Percentiles rank a stretch among this genome's conserved stretches.
Conservation (phyloP, 1,140 invertebrate genomes). For the Muscidifurax raptorellus region DNA sequence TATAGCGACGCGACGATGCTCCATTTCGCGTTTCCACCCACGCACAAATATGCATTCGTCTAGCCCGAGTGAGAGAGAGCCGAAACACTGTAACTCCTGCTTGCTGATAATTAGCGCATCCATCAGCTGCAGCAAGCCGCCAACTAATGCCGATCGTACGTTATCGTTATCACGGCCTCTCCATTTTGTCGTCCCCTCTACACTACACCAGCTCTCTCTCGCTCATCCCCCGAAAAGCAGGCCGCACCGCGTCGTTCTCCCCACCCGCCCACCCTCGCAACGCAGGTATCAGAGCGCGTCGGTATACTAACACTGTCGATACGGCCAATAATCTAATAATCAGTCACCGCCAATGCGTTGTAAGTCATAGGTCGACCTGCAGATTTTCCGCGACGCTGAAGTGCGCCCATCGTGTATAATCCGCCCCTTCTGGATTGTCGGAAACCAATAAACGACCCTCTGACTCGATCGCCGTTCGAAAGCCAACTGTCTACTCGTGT, state of each 20-base stretch:
- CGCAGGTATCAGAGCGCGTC: slow-evolving; percentile 57
- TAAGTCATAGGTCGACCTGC: slow-evolving; percentile 66
- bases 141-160: slow-evolving; percentile 76
- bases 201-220: slow-evolving; percentile 44
- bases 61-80: not conserved
- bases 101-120: slow-evolving; percentile 77
- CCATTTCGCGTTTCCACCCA: slow-evolving; percentile 51
- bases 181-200: slow-evolving; percentile 50
- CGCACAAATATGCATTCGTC: slow-evolving; percentile 47
- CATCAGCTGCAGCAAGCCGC: slow-evolving; percentile 73
- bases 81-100: slow-evolving; percentile 74
- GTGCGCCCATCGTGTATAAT: not conserved
- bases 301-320: slow-evolving; percentile 67
- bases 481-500: no score
- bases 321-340: slow-evolving; percentile 75
- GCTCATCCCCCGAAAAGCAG: slow-evolving; percentile 9
- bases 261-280: slow-evolving; percentile 44
- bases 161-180: slow-evolving; percentile 73
- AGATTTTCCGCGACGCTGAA: slow-evolving; percentile 67
- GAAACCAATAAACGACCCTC: slow-evolving; percentile 66
- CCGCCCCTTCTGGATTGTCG: slow-evolving; percentile 50
- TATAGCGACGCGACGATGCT: not conserved
- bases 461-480: no score
- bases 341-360: slow-evolving; percentile 71
- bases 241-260: not conserved